Conservation (phyloP, 2,888 invertebrate species). For the Leptopterna dolabrata region DNA sequence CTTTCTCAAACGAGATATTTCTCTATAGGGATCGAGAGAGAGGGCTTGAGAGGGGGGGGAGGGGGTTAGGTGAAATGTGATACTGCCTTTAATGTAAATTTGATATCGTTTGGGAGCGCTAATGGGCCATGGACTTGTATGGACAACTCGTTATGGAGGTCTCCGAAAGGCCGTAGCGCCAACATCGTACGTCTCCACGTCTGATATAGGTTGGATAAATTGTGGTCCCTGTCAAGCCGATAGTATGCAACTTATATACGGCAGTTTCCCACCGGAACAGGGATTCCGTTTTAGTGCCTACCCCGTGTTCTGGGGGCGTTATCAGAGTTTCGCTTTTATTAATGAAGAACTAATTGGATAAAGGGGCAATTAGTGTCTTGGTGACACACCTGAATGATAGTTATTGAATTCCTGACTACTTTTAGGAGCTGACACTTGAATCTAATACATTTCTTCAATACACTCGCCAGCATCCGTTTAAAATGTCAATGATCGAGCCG, state of each 20-base stretch:
- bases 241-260: background rate
- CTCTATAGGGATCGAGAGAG: background rate
- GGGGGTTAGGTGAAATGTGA: conserved; percentile 41
- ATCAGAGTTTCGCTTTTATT: background rate
- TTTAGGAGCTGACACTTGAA: background rate
- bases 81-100: conserved; percentile 51
- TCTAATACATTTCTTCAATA: too few species aligned
- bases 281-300: background rate
- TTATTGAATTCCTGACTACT: background rate
- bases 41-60: background rate
- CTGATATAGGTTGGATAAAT: conserved; percentile 40
- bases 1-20: background rate
- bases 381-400: background rate
- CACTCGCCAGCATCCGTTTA: too few species aligned
- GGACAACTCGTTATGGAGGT: conserved; percentile 45
- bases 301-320: background rate
- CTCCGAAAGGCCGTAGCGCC: background rate
- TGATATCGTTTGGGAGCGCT: conserved; percentile 52
- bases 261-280: background rate
- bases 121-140: conserved; percentile 52
- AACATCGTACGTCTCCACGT: conserved; percentile 2
- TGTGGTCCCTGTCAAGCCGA: background rate
- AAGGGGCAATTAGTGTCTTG: background rate
- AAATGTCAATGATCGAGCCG: too few species aligned
- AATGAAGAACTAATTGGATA: background rate